Percentiles rank a stretch among this genome's conserved stretches.
Conservation (phyloP, 2,797 vertebrate genomes). For the Toxotes lorentzi region DNA sequence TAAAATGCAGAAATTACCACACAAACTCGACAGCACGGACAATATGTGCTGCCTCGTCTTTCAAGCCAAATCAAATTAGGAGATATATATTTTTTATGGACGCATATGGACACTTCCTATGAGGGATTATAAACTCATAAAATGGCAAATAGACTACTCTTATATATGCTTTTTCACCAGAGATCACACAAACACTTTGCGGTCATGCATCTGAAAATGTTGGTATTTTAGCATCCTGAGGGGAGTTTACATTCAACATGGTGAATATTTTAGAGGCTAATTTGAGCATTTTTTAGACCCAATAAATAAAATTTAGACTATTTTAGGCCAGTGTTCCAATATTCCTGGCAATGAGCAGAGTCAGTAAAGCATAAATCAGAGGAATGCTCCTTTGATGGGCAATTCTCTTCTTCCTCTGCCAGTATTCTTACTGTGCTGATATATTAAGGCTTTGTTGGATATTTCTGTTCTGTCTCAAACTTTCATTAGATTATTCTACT, state of each 20-base stretch:
- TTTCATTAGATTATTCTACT: slow-evolving; percentile 9
- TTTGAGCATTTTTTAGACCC: no score
- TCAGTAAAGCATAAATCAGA: no score
- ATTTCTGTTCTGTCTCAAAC: not conserved
- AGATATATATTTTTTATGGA: not conserved
- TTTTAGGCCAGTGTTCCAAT: no score
- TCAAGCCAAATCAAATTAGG: slow-evolving; percentile 9
- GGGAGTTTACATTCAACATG: no score
- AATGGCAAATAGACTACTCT: not conserved
- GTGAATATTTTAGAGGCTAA: no score
- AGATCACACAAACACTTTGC: not conserved
- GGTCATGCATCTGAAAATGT: no score
- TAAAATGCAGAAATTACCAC: slow-evolving; percentile 14
- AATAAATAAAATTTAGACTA: no score
- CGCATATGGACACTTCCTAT: not conserved
- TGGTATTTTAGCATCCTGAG: no score
- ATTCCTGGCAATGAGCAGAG: no score
- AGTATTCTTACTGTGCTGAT: not conserved
- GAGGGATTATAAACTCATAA: not conserved
- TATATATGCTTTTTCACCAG: not conserved
- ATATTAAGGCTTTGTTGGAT: slow-evolving; percentile 2
- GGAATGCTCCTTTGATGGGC: no score
- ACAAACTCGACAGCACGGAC: slow-evolving; percentile 11
- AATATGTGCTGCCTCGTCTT: not conserved
- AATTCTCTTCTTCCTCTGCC: not conserved